These are phyloP conservation scores for Pomacea maculata DNA, from an alignment of 1,140 invertebrate genomes.

Conservation along the genomic window DNA sequence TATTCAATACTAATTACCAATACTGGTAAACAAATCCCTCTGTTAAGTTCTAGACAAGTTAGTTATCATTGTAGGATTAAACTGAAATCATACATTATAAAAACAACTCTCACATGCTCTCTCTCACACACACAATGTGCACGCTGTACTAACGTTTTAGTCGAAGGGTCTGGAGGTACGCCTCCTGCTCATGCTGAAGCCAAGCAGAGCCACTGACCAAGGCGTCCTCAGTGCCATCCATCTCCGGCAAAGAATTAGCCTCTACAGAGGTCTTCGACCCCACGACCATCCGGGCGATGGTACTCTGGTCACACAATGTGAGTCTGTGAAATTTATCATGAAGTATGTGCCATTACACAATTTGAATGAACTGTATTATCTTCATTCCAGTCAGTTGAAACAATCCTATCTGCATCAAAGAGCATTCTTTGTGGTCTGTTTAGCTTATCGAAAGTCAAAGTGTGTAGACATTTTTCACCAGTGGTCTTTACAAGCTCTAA, in stretches of 20 bases:
- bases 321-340: not conserved
- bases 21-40: no score
- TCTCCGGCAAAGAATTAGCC: not conserved
- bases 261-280: conserved; percentile 4
- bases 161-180: conserved; percentile 36
- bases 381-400: not conserved
- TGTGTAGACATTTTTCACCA: no score
- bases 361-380: not conserved
- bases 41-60: no score
- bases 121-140: not conserved
- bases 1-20: no score
- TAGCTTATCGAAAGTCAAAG: no score
- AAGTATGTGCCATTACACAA: no score
- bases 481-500: no score
- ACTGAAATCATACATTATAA: no score
- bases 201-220: conserved; percentile 33
- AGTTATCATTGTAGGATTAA: no score
- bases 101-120: not conserved
- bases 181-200: conserved; percentile 43
- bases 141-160: conserved; percentile 43
- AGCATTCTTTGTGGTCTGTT: no score
- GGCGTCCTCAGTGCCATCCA: conserved; percentile 15
- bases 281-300: conserved; percentile 16
- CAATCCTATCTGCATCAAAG: no score
- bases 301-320: not conserved